These are phyloP conservation scores for Cuniculus paca DNA, from an alignment of 2,797 vertebrate genomes.

Conservation along the genomic window DNA sequence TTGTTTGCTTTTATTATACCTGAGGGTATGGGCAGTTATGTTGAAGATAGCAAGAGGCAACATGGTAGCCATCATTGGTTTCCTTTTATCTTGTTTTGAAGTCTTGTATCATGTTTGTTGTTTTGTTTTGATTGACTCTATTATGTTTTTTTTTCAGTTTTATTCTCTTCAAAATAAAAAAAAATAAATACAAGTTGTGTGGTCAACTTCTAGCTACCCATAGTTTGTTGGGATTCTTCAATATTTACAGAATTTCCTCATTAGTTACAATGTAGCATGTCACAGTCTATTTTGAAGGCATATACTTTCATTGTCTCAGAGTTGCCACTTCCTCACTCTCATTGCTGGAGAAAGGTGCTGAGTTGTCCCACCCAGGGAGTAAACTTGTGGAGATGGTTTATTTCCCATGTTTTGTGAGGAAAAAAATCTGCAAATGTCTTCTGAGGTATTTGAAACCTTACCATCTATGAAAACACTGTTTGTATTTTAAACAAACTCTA, in stretches of 20 bases:
- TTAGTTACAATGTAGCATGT: not conserved
- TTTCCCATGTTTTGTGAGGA: not conserved
- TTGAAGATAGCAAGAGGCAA: too few relatives aligned
- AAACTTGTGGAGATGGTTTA: not conserved
- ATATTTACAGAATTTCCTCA: not conserved
- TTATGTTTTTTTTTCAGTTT: too few relatives aligned
- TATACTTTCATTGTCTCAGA: not conserved
- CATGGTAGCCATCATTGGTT: too few relatives aligned
- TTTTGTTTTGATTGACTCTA: too few relatives aligned
- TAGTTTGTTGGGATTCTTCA: not conserved
- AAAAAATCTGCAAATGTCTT: not conserved
- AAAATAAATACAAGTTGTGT: not conserved
- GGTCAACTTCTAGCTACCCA: not conserved
- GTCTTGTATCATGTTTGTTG: too few relatives aligned
- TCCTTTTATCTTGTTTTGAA: too few relatives aligned
- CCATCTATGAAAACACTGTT: not conserved
- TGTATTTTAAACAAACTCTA: slow-evolving; percentile 41
- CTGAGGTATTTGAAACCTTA: slow-evolving; percentile 33
- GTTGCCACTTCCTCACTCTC: not conserved
- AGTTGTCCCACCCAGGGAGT: not conserved
- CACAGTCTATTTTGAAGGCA: not conserved
- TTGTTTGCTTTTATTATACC: too few relatives aligned
- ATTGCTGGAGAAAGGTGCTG: not conserved
- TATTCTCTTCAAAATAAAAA: too few relatives aligned
- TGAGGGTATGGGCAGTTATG: too few relatives aligned